Conservation (phyloP, 1,140 invertebrate species). For the Paramacrobiotus metropolitanus region DNA sequence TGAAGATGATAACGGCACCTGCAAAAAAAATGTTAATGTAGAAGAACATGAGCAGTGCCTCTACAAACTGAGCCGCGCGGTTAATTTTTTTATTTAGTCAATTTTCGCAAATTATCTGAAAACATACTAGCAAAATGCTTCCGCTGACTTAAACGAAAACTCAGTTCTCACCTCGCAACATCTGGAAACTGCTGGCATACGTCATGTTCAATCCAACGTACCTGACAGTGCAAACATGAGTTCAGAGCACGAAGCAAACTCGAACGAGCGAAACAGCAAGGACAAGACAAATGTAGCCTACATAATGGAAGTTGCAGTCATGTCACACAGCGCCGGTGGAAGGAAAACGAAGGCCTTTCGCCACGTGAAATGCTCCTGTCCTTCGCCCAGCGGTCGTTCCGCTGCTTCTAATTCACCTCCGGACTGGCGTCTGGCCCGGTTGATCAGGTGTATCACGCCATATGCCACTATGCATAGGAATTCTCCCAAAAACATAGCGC, state of each 20-base stretch:
- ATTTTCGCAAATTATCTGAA: too few species aligned
- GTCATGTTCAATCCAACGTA: conserved; percentile 74
- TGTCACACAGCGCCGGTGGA: conserved; percentile 60
- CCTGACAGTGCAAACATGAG: conserved; percentile 51
- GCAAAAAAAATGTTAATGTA: too few species aligned
- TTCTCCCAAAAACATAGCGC: conserved; percentile 70
- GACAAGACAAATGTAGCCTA: too few species aligned
- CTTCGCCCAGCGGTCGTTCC: too few species aligned
- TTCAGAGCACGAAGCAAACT: neutral
- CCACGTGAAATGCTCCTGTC: conserved; percentile 7
- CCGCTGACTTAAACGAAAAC: neutral
- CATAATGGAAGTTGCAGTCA: conserved; percentile 21
- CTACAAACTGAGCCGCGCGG: too few species aligned
- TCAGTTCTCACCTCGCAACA: conserved; percentile 80
- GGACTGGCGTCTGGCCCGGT: too few species aligned
- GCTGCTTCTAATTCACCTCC: too few species aligned
- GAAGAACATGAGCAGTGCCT: too few species aligned
- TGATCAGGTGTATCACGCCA: conserved; percentile 31
- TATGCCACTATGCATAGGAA: conserved; percentile 51
- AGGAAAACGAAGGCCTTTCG: conserved; percentile 51
- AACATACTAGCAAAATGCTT: too few species aligned
- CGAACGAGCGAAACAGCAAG: neutral
- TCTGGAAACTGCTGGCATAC: conserved; percentile 81
- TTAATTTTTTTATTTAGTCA: too few species aligned
- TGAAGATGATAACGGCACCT: conserved; percentile 79